Conservation (phyloP, 2,797 vertebrate species). For the Helostoma temminkii region DNA sequence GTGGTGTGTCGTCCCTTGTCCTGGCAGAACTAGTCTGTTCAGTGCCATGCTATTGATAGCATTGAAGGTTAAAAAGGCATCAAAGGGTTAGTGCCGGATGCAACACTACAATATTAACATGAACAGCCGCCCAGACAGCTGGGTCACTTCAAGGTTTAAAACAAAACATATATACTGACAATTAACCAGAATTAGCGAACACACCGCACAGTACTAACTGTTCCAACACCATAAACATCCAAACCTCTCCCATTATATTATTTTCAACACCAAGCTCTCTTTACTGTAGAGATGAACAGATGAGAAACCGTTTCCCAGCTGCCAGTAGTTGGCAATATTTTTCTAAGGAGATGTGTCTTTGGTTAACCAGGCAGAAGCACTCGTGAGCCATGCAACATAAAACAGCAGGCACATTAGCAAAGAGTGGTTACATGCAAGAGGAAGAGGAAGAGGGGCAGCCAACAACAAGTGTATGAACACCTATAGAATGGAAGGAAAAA, state of each 20-base stretch:
- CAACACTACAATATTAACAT: background rate
- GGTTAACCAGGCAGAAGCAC: background rate
- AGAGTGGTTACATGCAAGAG: constrained; percentile 83
- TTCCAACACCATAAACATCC: constrained; percentile 19
- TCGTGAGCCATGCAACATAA: constrained; percentile 44
- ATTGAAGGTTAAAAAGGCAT: constrained; percentile 13
- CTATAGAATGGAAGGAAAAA: constrained; percentile 77
- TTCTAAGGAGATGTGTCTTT: constrained; percentile 19
- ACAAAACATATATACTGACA: background rate
- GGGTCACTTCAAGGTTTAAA: background rate
- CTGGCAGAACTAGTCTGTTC: constrained; percentile 16
- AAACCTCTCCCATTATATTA: background rate
- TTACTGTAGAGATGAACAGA: background rate
- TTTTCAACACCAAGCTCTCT: constrained; percentile 41
- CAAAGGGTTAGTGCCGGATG: constrained; percentile 30
- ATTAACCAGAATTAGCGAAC: background rate
- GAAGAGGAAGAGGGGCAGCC: constrained; percentile 85
- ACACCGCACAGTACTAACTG: background rate
- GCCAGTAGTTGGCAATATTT: constrained; percentile 42
- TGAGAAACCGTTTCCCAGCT: background rate
- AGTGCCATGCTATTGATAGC: constrained; percentile 50
- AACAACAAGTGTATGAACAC: constrained; percentile 83
- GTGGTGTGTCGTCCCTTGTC: constrained; percentile 15
- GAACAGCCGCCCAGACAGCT: background rate
- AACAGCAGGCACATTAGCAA: constrained; percentile 66